Percentiles rank a stretch among this genome's conserved stretches.
Evolutionary conservation across 2,888 invertebrate genomes (phyloP).

Genomic region (Muscina levida): DNA sequence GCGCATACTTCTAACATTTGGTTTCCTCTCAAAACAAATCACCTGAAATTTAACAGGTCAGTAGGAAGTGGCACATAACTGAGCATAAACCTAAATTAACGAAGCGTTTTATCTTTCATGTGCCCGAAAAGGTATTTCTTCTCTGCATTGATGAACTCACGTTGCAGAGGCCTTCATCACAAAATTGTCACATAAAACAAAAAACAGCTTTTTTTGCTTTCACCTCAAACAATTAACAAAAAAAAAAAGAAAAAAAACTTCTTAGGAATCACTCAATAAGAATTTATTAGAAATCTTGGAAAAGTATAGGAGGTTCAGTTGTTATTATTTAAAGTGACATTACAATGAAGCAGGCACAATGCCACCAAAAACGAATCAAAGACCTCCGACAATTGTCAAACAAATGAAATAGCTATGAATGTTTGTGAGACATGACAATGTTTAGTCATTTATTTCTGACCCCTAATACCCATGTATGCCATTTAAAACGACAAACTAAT

Average conservation of each 20-base stretch:
- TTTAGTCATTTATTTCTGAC: conserved; percentile 58
- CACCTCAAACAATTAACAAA: background rate
- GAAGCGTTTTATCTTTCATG: background rate
- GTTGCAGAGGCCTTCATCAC: conserved; percentile 29
- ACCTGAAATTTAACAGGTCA: too few species aligned
- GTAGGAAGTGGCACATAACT: conserved; percentile 28
- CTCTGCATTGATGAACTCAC: conserved; percentile 11
- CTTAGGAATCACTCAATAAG: conserved; percentile 47
- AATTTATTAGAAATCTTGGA: conserved; percentile 49
- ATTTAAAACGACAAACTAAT: conserved; percentile 52
- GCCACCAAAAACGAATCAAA: conserved; percentile 1
- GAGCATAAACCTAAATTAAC: conserved; percentile 1
- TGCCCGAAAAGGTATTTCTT: background rate
- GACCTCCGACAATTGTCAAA: conserved; percentile 46
- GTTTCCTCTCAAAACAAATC: too few species aligned
- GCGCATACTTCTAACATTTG: too few species aligned
- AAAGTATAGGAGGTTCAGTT: conserved; percentile 60
- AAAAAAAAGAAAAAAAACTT: too few species aligned
- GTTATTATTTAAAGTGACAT: conserved; percentile 38
- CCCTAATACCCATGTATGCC: conserved; percentile 21
- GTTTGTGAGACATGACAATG: conserved; percentile 39
- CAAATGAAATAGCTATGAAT: conserved; percentile 47
- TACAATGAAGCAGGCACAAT: conserved; percentile 31
- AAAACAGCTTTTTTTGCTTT: conserved; percentile 26
- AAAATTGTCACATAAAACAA: background rate